These are phyloP conservation scores for Pelmatolapia mariae DNA, from an alignment of 2,113 vertebrate genomes.

Conservation along the genomic window DNA sequence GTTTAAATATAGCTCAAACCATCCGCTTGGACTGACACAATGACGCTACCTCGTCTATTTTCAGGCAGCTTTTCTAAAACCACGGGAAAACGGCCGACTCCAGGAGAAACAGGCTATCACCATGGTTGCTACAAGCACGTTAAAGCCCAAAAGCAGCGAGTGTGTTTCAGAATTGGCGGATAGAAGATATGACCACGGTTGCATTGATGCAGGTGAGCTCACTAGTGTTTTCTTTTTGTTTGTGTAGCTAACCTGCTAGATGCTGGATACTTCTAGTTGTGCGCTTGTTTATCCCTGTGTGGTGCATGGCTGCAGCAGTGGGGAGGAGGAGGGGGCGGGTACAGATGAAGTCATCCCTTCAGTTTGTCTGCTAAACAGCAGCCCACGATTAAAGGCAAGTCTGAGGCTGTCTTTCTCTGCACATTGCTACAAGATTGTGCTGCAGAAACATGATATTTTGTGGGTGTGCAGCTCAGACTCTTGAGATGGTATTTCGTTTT, in stretches of 20 bases:
- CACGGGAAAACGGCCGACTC: background rate
- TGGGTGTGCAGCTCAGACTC: background rate
- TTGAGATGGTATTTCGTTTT: background rate
- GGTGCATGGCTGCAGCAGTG: slow-evolving; percentile 58
- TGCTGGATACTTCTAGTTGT: slow-evolving; percentile 22
- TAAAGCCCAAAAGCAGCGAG: slow-evolving; percentile 65
- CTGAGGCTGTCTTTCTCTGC: background rate
- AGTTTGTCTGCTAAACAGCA: slow-evolving; percentile 11
- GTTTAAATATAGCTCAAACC: background rate
- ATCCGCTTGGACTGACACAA: background rate
- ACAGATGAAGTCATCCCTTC: slow-evolving; percentile 64
- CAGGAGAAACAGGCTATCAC: background rate
- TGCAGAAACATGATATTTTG: background rate
- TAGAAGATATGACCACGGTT: slow-evolving; percentile 55
- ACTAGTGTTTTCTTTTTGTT: background rate
- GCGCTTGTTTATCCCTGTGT: slow-evolving; percentile 49
- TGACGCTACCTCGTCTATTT: background rate
- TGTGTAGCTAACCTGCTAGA: background rate
- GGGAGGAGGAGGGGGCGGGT: background rate
- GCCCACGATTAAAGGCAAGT: background rate
- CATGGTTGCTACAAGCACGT: slow-evolving; percentile 70
- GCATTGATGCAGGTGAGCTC: slow-evolving; percentile 72
- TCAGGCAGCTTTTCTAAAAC: background rate
- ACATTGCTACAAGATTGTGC: background rate
- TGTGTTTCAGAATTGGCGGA: slow-evolving; percentile 54